Conservation (phyloP, 2,113 vertebrate species). For the Chionodraco myersi region DNA sequence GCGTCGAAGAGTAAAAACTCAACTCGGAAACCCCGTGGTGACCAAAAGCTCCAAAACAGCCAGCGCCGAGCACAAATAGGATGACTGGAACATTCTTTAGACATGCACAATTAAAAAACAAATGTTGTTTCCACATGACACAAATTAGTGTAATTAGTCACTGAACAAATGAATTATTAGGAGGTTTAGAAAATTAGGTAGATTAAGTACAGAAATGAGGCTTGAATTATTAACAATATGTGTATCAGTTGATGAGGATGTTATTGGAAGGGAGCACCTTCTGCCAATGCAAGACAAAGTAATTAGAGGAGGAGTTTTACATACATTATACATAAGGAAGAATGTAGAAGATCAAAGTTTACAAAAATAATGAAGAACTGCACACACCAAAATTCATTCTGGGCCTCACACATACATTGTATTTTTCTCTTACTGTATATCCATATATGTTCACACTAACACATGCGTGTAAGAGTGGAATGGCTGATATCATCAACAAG, state of each 20-base stretch:
- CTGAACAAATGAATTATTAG: constrained; percentile 78
- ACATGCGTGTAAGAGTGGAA: no score
- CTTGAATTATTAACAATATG: constrained; percentile 79
- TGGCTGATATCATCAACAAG: no score
- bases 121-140: constrained; percentile 75
- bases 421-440: no score
- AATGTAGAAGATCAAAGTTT: constrained; percentile 5
- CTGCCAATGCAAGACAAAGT: constrained; percentile 42
- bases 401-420: no score
- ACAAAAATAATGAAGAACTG: background rate
- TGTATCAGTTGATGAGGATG: constrained; percentile 63
- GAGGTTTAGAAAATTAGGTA: constrained; percentile 75
- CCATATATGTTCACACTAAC: no score
- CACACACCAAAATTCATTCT: background rate
- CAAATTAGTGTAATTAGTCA: constrained; percentile 74
- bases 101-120: constrained; percentile 77
- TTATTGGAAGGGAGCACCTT: constrained; percentile 40
- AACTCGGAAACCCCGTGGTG: constrained; percentile 45
- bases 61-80: constrained; percentile 39
- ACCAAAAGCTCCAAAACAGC: constrained; percentile 44
- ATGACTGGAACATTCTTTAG: constrained; percentile 67
- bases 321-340: constrained; percentile 18
- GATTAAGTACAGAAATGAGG: constrained; percentile 79
- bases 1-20: constrained; percentile 13
- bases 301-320: constrained; percentile 41